Base-by-base conservation (phyloP, 2,797 vertebrate genomes). In the Sebastiscus tertius region DNA sequence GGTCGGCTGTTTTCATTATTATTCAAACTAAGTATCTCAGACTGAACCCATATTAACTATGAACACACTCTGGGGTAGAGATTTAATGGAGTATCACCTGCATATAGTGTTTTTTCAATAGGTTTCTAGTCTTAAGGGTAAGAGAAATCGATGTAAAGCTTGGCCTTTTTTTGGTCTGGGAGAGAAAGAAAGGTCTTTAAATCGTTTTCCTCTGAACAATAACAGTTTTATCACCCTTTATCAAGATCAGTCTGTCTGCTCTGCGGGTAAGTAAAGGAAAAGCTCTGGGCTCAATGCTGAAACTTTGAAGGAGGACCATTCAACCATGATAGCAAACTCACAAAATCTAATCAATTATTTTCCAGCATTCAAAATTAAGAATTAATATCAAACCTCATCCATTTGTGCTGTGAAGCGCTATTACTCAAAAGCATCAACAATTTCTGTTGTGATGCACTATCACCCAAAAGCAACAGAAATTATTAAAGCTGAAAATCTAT, bases 111-210 rank as follows among this genome's bases (percentile, higher is more conserved):
- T 61, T 42, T 73, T 82, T 31, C 39, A 74, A 64, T 7, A n/a
- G 27, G 13, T 33, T 64, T 62, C 54, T 63, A 11, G 36, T 60
- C 36, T 80, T 65, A 69, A 64, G 64, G 73, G 42, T 63, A 75
- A 76, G 20, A 72, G n/a, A 84, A 91, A 86, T 90, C 60, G 70
- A 72, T 80, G 71, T 54, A 84, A 75, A 71, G 31, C 31, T 71
- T 52, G 29, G 27, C 16, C 52, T 54, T 60, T 61, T 67, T 62
- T 60, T 59, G n/a, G 34, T 77, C 33, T 39, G n/a, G 16, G 8
- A 34, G 55, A 77, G 36, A 79, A 56, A 71, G 26, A 77, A 49
- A 49, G 46, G 46, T 49, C 46, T 49, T 49, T 29, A 69, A 72
- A 80, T 75, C 10, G 12, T 79, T 78, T 83, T 83, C 14, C 65